Evolutionary conservation across 2,797 vertebrate species (phyloP).

Genomic region (Phoeniculus purpureus): DNA sequence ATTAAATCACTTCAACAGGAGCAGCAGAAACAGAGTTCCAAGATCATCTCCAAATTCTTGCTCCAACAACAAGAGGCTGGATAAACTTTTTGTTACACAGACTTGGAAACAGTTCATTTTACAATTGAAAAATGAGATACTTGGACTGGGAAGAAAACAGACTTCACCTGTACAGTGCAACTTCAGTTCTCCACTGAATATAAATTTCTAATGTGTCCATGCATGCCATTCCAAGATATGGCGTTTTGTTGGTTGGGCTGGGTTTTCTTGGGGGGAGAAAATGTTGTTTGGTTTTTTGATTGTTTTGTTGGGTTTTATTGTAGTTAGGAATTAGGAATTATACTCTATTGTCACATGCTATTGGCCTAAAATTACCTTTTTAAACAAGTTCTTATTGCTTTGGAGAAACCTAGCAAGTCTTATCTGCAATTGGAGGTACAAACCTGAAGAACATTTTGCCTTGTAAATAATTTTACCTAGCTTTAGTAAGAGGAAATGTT

Average conservation of each 20-base stretch:
- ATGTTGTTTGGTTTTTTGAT: too few species aligned
- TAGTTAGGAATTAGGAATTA: too few species aligned
- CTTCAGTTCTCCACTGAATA: too few species aligned
- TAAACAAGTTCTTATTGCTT: background rate
- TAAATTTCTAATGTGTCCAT: too few species aligned
- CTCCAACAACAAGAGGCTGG: background rate
- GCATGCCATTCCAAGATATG: too few species aligned
- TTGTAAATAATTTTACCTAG: background rate
- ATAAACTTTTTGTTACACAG: background rate
- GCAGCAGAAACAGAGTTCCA: background rate
- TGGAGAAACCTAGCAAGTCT: background rate
- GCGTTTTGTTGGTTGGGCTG: too few species aligned
- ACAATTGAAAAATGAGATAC: background rate
- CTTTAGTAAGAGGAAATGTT: background rate
- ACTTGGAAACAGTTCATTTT: background rate
- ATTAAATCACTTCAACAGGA: background rate
- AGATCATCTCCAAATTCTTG: background rate
- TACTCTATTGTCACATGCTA: too few species aligned
- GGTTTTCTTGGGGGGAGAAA: too few species aligned
- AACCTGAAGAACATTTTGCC: background rate
- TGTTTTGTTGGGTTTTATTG: too few species aligned
- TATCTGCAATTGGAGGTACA: background rate
- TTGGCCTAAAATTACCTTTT: background rate
- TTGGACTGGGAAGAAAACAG: background rate
- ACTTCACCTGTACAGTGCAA: too few species aligned